phyloP scores from a whole-genome alignment of 1,140 invertebrate genomes.

The Drosophila repleta region DNA sequence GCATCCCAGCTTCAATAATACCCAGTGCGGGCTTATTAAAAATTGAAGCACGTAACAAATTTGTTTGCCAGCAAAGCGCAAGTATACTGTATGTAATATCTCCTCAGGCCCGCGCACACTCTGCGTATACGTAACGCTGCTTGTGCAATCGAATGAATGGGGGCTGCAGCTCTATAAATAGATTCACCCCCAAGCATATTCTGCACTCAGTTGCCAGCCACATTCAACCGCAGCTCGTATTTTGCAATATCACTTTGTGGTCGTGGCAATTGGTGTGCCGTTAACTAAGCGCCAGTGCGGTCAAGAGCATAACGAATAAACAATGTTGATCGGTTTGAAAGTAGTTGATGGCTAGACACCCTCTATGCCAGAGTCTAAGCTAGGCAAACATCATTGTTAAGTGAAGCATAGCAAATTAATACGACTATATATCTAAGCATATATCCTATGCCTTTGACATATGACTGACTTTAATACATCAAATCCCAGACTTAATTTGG shows the following conservation, averaged over 20 bases:
- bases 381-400: too few relatives aligned
- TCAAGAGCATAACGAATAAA: constrained; percentile 18
- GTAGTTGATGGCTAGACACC: background rate
- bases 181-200: background rate
- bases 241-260: constrained; percentile 13
- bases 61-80: constrained; percentile 20
- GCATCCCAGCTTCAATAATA: background rate
- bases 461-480: background rate
- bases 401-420: too few relatives aligned
- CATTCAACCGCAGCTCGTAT: constrained; percentile 3
- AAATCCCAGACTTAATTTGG: background rate
- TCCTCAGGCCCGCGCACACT: constrained; percentile 11
- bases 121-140: constrained; percentile 33
- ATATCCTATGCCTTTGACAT: too few relatives aligned
- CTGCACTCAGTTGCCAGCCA: background rate
- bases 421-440: too few relatives aligned
- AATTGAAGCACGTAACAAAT: constrained; percentile 39
- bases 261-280: constrained; percentile 2
- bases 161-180: constrained; percentile 24
- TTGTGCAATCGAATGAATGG: constrained; percentile 33
- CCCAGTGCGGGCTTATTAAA: constrained; percentile 37
- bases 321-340: background rate
- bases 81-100: constrained; percentile 5
- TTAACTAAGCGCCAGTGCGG: constrained; percentile 14
- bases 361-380: background rate